Evolutionary conservation across 2,888 invertebrate genomes (phyloP).

Genomic region (Anthrax anthrax): DNA sequence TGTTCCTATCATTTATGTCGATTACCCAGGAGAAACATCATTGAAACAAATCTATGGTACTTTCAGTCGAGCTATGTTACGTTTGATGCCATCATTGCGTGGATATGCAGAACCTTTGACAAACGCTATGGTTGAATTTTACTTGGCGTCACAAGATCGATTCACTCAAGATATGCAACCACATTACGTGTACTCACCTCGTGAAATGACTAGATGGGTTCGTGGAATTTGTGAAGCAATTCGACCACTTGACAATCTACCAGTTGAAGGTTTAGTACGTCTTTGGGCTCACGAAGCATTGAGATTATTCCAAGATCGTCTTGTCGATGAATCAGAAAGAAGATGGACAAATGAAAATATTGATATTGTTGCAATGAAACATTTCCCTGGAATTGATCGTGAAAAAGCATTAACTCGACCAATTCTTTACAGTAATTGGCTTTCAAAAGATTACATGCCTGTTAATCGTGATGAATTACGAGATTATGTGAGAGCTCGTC

Average conservation of each 20-base stretch:
- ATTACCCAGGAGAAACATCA: conserved; percentile 97
- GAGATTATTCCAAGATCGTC: conserved; percentile 86
- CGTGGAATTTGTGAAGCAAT: conserved; percentile 98
- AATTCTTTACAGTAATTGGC: conserved; percentile 97
- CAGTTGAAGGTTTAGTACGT: conserved; percentile 90
- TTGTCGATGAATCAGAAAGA: conserved; percentile 89
- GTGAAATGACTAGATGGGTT: conserved; percentile 99
- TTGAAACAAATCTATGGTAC: conserved; percentile 98
- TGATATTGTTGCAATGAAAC: conserved; percentile 78
- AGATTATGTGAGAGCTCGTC: conserved; percentile 91
- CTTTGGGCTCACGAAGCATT: conserved; percentile 99
- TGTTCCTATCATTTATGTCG: conserved; percentile 97
- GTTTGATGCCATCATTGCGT: conserved; percentile 79
- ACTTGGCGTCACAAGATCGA: conserved; percentile 87
- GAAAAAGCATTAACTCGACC: conserved; percentile 82
- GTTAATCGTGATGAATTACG: conserved; percentile 89
- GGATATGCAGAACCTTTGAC: conserved; percentile 94
- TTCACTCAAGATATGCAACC: conserved; percentile 99
- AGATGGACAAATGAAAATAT: conserved; percentile 98
- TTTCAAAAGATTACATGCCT: conserved; percentile 95
- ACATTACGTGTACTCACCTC: conserved; percentile 97
- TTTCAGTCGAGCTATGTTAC: conserved; percentile 94
- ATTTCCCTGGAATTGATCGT: conserved; percentile 81
- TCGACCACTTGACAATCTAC: conserved; percentile 79
- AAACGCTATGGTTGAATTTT: conserved; percentile 98